These are phyloP conservation scores for Pomatostomus ruficeps DNA, from an alignment of 2,113 vertebrate species.

Conservation along the genomic window DNA sequence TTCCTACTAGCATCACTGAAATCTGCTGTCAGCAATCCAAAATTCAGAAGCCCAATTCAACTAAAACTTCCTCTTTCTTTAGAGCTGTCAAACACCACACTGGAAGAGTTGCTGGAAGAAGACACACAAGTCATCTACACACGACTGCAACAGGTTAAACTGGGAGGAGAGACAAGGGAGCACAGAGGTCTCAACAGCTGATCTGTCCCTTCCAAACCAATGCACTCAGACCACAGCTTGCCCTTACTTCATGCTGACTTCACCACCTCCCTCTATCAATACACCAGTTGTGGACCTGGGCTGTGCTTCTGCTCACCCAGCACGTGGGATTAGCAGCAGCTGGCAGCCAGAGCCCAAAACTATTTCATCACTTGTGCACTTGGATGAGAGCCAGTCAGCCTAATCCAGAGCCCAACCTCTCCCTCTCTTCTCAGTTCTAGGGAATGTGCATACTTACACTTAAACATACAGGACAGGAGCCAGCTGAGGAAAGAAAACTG, in stretches of 20 bases:
- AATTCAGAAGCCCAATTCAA: neutral
- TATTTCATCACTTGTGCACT: conserved; percentile 35
- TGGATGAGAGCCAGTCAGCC: conserved; percentile 25
- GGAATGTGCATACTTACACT: conserved; percentile 46
- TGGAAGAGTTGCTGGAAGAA: neutral
- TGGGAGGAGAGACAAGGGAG: neutral
- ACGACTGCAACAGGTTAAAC: neutral
- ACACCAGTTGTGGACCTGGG: neutral
- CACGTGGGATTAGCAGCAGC: conserved; percentile 9
- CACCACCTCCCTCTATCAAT: neutral
- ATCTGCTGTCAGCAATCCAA: neutral
- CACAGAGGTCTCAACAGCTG: neutral
- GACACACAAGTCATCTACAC: fast-evolving
- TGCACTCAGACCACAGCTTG: neutral
- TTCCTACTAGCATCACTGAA: neutral
- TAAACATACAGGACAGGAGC: neutral
- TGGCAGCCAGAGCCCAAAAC: conserved; percentile 19
- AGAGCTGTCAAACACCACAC: neutral
- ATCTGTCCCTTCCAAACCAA: neutral
- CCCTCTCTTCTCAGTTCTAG: neutral
- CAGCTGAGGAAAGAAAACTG: neutral
- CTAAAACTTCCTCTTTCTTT: neutral
- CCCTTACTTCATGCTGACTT: conserved; percentile 18
- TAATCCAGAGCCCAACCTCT: conserved; percentile 3
- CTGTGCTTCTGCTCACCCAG: neutral